A percentile compares a stretch with the other conserved stretches of the same genome.
These are phyloP conservation scores for Petrolisthes manimaculis DNA, from an alignment of 2,888 invertebrate genomes.

Conservation along the genomic window DNA sequence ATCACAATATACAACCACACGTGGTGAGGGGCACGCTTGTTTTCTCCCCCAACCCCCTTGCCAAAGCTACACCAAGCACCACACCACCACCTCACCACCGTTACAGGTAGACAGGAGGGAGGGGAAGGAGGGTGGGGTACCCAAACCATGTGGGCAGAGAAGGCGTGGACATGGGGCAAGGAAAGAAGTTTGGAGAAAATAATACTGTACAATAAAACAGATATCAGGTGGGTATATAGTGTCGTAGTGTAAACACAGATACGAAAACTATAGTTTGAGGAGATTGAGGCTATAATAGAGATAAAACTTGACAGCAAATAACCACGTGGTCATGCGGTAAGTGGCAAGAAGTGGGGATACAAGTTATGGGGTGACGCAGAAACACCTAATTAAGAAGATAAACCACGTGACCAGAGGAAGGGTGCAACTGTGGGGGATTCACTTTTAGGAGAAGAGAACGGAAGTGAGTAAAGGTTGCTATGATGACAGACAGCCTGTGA, in stretches of 20 bases:
- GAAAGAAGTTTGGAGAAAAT: too few species aligned
- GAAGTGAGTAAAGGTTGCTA: not conserved
- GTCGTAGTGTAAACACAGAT: too few species aligned
- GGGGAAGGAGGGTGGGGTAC: not conserved
- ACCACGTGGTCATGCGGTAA: conserved; percentile 26
- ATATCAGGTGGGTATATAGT: too few species aligned
- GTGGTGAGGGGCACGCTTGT: not conserved
- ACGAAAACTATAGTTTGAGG: too few species aligned
- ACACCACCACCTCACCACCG: not conserved
- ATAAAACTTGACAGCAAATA: not conserved
- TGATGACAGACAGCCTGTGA: not conserved
- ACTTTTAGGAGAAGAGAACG: not conserved
- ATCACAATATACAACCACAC: too few species aligned
- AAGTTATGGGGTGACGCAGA: too few species aligned
- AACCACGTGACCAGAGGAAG: too few species aligned
- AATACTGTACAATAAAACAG: too few species aligned
- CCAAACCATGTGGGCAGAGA: not conserved
- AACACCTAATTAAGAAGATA: too few species aligned
- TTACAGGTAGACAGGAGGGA: conserved; percentile 3
- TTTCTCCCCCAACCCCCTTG: not conserved
- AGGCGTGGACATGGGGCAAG: not conserved
- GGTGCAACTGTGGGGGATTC: too few species aligned
- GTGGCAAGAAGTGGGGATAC: not conserved
- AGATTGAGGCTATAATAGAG: too few species aligned
- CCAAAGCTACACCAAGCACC: not conserved